Percentiles rank a stretch among this genome's conserved stretches.
These are phyloP conservation scores for Lycophotia porphyrea DNA, from an alignment of 2,888 invertebrate genomes.

Conservation along the genomic window DNA sequence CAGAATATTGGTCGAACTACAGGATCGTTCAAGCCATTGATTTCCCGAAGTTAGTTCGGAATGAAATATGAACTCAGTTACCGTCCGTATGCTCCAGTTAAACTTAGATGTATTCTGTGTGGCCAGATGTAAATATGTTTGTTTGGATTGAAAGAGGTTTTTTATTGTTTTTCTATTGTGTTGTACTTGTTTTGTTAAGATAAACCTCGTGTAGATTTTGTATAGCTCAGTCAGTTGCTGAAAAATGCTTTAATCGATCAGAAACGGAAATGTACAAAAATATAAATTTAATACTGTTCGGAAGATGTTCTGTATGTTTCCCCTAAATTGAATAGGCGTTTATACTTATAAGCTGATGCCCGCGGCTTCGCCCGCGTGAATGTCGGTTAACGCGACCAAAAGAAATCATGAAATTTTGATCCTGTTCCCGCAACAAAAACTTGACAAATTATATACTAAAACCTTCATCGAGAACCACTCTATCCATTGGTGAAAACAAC, in stretches of 20 bases:
- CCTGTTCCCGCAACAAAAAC: too few relatives aligned
- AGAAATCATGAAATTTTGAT: too few relatives aligned
- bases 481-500: too few relatives aligned
- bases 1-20: slow-evolving; percentile 62
- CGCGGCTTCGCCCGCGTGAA: too few relatives aligned
- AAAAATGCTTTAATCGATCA: not conserved
- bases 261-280: not conserved
- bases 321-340: not conserved
- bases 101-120: slow-evolving; percentile 25
- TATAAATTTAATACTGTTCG: not conserved
- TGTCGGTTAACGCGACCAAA: too few relatives aligned
- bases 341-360: too few relatives aligned
- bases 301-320: not conserved
- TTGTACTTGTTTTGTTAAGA: not conserved
- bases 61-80: slow-evolving; percentile 60
- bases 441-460: too few relatives aligned
- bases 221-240: not conserved
- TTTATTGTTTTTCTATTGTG: not conserved
- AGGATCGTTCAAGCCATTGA: slow-evolving; percentile 60
- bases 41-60: slow-evolving; percentile 58
- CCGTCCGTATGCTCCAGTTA: slow-evolving; percentile 48
- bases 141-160: slow-evolving; percentile 14
- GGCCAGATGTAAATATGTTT: slow-evolving; percentile 28
- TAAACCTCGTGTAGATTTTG: not conserved
- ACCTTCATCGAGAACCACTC: too few relatives aligned